phyloP scores from a whole-genome alignment of 2,888 invertebrate species.

The Caenorhabditis sp. region DNA sequence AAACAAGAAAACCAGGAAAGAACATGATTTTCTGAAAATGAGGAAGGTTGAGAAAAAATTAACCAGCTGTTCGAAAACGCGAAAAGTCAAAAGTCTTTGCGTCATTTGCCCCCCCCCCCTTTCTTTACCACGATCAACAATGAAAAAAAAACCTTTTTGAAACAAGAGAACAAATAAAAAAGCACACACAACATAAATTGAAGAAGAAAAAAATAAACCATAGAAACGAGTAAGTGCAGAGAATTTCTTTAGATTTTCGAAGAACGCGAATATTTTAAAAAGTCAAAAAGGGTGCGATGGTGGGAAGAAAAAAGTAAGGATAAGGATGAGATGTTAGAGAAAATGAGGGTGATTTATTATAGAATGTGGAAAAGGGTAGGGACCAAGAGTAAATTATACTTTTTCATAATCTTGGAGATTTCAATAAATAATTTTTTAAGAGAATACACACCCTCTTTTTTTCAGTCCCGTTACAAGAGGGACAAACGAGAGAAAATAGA shows the following conservation, averaged over 20 bases:
- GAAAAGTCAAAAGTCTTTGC: background rate
- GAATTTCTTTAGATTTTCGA: background rate
- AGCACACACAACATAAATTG: background rate
- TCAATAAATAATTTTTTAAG: no score
- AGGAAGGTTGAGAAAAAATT: background rate
- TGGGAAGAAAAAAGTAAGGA: background rate
- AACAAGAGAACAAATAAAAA: conserved; percentile 5
- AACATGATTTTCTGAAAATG: conserved; percentile 3
- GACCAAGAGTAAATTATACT: no score
- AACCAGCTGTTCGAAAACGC: background rate
- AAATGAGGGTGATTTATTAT: background rate
- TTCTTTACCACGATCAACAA: background rate
- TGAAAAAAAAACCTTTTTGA: background rate
- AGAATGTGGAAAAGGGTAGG: no score
- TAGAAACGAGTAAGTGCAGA: background rate
- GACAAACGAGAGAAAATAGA: no score
- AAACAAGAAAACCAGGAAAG: background rate
- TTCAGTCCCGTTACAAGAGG: no score
- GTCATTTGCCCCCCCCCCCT: background rate
- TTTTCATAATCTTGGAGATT: no score
- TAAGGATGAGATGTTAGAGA: conserved; percentile 21
- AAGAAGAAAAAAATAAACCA: background rate
- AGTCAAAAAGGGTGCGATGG: background rate
- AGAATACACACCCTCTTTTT: no score
- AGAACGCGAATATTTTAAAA: background rate